Percentiles rank a stretch among this genome's conserved stretches.
Conservation (phyloP, 2,113 vertebrate species). For the Lathamus discolor region DNA sequence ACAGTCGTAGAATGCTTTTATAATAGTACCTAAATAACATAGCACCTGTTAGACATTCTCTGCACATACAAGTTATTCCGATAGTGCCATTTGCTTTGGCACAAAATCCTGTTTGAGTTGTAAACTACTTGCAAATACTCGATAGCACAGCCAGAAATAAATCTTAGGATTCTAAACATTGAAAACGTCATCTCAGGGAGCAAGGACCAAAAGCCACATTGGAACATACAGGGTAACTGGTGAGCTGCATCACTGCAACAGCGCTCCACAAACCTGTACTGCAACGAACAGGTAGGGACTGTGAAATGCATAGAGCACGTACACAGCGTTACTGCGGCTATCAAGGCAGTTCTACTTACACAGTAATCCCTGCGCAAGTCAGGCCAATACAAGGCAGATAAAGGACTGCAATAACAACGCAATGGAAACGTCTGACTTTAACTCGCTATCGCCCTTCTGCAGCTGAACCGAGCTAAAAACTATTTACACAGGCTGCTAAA, state of each 20-base stretch:
- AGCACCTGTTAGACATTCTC: background rate
- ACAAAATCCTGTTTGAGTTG: background rate
- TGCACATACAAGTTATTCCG: background rate
- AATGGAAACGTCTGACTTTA: background rate
- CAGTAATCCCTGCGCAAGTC: rapidly evolving
- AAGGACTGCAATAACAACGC: background rate
- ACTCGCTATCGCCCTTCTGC: background rate
- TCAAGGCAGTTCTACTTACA: rapidly evolving
- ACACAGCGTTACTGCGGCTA: rapidly evolving
- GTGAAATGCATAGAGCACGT: background rate
- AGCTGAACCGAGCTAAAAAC: background rate
- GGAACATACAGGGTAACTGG: background rate
- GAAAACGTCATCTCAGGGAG: background rate
- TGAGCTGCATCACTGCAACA: background rate
- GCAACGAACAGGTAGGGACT: rapidly evolving
- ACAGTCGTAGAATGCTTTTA: background rate
- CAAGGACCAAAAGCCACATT: background rate
- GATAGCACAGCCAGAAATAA: rapidly evolving
- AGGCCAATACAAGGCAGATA: rapidly evolving
- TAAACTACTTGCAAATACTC: background rate
- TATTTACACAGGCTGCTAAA: background rate
- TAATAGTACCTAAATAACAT: background rate
- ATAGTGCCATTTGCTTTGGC: background rate
- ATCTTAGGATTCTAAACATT: background rate
- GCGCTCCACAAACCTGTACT: background rate